Evolutionary conservation across 2,113 vertebrate species (phyloP).

Genomic region (Pycnonotus jocosus): DNA sequence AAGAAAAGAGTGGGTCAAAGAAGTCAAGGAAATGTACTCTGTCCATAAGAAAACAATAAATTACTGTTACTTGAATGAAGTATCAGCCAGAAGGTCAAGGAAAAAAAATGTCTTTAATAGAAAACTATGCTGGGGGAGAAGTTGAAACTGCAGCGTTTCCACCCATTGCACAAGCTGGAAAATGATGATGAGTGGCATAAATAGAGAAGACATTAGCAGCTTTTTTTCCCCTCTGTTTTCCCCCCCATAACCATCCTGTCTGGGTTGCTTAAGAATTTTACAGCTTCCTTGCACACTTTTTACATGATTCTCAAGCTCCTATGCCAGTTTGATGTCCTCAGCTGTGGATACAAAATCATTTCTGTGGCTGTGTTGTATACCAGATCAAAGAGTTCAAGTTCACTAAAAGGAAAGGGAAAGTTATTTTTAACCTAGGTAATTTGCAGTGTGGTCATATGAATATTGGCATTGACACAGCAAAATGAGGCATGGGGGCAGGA

Average conservation of each 20-base stretch:
- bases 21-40: not conserved
- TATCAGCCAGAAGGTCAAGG: not conserved
- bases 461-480: not conserved
- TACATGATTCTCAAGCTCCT: not conserved
- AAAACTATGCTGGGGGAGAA: not conserved
- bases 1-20: not conserved
- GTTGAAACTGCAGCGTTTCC: not conserved
- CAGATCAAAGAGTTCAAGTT: not conserved
- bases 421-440: not conserved
- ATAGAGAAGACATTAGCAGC: not conserved
- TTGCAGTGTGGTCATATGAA: not conserved
- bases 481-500: not conserved
- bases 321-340: not conserved
- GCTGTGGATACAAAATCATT: not conserved
- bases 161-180: not conserved
- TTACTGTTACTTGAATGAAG: not conserved
- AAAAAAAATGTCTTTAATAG: not conserved
- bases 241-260: accelerated
- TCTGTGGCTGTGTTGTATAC: not conserved
- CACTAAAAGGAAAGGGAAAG: not conserved
- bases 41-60: not conserved
- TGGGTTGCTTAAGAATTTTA: not conserved
- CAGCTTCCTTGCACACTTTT: not conserved
- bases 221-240: too few relatives aligned
- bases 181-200: not conserved